A percentile compares a stretch with the other conserved stretches of the same genome.
Evolutionary conservation across 2,888 invertebrate genomes (phyloP).

Genomic region (Morinoia aosen): DNA sequence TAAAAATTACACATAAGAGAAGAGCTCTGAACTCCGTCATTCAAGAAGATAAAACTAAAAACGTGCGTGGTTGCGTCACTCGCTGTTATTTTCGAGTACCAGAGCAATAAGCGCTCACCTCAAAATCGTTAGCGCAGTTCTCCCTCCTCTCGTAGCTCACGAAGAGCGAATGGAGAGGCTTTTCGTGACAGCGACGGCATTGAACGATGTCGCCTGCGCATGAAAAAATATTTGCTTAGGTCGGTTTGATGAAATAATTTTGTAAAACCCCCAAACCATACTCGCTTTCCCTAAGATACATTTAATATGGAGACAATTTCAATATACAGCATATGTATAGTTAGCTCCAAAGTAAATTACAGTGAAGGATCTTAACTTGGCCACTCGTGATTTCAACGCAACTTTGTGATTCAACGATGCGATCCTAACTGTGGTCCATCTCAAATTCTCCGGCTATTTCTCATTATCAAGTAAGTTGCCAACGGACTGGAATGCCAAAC

Average conservation of each 20-base stretch:
- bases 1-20: background rate
- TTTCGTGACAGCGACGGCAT: conserved; percentile 58
- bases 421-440: too few species aligned
- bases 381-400: background rate
- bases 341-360: background rate
- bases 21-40: background rate
- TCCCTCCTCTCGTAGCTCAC: conserved; percentile 61
- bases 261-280: background rate
- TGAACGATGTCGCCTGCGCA: background rate
- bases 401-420: too few species aligned
- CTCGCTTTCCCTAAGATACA: background rate
- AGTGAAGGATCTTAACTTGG: background rate
- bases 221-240: background rate
- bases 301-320: background rate
- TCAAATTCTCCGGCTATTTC: too few species aligned
- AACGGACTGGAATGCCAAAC: background rate
- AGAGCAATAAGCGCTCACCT: background rate
- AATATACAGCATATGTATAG: background rate
- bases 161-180: conserved; percentile 59
- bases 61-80: background rate
- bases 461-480: background rate
- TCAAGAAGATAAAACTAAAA: background rate
- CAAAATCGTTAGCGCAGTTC: conserved; percentile 39
- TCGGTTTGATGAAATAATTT: background rate
- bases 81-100: background rate